A percentile compares a stretch with the other conserved stretches of the same genome.
Evolutionary conservation across 2,888 invertebrate species (phyloP).

Genomic region (Metacarcinus magister): DNA sequence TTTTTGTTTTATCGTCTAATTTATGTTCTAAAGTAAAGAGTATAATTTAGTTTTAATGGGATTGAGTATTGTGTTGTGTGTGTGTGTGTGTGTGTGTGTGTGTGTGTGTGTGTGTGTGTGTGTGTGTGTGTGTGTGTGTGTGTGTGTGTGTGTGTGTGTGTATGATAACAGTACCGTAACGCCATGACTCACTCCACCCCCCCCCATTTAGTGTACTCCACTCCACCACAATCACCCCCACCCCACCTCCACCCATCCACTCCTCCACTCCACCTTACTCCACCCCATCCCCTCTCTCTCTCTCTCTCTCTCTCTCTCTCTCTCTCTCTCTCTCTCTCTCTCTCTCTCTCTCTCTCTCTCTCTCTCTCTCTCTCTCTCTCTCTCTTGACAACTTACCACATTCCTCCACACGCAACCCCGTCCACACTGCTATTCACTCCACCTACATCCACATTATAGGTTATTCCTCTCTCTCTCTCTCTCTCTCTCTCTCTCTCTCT

Average conservation of each 20-base stretch:
- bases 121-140: slow-evolving; percentile 49
- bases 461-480: background rate
- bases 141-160: slow-evolving; percentile 48
- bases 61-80: background rate
- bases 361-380: background rate
- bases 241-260: background rate
- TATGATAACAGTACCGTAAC: slow-evolving; percentile 34
- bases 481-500: background rate
- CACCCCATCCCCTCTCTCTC: background rate
- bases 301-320: background rate
- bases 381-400: background rate
- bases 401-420: background rate
- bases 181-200: slow-evolving; percentile 20
- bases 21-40: background rate
- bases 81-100: no score
- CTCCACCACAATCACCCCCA: background rate
- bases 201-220: background rate
- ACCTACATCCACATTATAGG: background rate
- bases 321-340: background rate
- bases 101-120: background rate
- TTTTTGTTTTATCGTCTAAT: background rate
- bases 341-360: background rate
- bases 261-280: background rate
- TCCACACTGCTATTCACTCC: background rate
- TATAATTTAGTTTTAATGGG: background rate